These are phyloP conservation scores for Myocastor coypus DNA, from an alignment of 2,113 vertebrate genomes.

Conservation along the genomic window DNA sequence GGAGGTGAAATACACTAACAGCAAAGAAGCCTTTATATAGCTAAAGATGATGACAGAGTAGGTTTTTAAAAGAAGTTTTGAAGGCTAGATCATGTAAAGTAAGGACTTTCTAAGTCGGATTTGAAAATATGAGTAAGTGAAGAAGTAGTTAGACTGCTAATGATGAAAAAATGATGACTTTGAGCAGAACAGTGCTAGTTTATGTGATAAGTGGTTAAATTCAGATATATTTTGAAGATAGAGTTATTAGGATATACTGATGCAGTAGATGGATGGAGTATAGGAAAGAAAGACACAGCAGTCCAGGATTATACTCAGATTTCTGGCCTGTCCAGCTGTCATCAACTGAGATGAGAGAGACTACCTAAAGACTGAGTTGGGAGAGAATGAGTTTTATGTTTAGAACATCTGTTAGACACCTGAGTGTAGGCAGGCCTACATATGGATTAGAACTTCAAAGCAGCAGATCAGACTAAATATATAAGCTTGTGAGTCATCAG, in stretches of 20 bases:
- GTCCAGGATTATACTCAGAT: neutral
- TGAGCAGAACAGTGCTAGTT: neutral
- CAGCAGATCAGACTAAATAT: neutral
- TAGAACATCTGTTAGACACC: neutral
- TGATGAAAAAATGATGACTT: neutral
- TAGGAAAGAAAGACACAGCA: neutral
- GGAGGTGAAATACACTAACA: neutral
- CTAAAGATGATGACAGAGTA: neutral
- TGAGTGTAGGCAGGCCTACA: neutral
- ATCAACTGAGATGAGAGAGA: constrained; percentile 24
- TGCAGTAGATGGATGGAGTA: neutral
- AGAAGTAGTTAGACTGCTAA: neutral
- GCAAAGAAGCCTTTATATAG: neutral
- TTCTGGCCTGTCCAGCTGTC: neutral
- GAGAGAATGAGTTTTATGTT: constrained; percentile 30
- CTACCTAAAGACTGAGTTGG: neutral
- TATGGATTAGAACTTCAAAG: neutral
- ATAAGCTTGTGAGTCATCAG: neutral
- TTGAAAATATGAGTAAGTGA: neutral
- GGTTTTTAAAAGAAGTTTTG: too few species aligned
- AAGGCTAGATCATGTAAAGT: neutral
- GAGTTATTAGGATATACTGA: neutral
- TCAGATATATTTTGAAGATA: constrained; percentile 44
- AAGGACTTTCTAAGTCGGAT: neutral
- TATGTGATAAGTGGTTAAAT: neutral